These are phyloP conservation scores for Cristatella mucedo DNA, from an alignment of 2,888 invertebrate species.

Conservation along the genomic window DNA sequence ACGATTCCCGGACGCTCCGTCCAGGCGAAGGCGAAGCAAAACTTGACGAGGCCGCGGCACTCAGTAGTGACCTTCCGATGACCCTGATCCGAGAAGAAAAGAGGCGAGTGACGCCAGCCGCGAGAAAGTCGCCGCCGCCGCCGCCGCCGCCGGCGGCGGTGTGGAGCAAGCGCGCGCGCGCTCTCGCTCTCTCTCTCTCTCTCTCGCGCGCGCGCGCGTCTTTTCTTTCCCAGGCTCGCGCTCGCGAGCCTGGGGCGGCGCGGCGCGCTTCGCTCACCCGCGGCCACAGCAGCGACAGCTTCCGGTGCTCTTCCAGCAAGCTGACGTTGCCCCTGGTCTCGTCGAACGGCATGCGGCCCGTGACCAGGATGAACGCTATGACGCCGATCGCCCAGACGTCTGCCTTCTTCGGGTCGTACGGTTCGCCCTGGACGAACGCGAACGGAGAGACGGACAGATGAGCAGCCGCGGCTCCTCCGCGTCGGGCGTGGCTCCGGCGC, in stretches of 20 bases:
- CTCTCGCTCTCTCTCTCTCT: no score
- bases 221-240: no score
- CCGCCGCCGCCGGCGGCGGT: constrained; percentile 32
- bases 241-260: no score
- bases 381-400: constrained; percentile 42
- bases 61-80: constrained; percentile 18
- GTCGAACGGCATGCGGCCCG: constrained; percentile 41
- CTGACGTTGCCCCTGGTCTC: constrained; percentile 35
- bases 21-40: constrained; percentile 24
- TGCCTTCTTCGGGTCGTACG: constrained; percentile 40
- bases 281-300: constrained; percentile 27
- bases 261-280: constrained; percentile 7
- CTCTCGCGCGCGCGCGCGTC: no score
- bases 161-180: no score
- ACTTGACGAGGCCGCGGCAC: constrained; percentile 21
- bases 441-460: no score
- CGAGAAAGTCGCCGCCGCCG: background rate
- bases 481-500: no score
- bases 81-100: background rate
- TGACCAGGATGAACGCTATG: constrained; percentile 39
- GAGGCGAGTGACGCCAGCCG: background rate
- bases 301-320: constrained; percentile 29
- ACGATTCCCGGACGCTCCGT: constrained; percentile 23
- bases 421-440: constrained; percentile 40
- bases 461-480: no score